These are phyloP conservation scores for Diorhabda carinulata DNA, from an alignment of 1,140 invertebrate species.

Conservation along the genomic window DNA sequence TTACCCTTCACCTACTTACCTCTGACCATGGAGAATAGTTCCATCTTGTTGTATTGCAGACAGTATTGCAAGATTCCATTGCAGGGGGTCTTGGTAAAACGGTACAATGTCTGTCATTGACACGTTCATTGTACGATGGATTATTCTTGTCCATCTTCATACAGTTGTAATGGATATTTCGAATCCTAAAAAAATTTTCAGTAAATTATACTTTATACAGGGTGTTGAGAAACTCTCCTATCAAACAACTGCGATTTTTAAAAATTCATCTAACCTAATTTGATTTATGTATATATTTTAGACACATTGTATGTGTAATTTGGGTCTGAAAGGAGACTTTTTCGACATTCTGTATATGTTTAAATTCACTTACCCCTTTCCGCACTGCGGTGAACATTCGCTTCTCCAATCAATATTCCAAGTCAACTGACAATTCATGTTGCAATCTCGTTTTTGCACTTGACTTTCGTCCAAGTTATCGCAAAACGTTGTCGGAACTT, in stretches of 20 bases:
- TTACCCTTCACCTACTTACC: conserved; percentile 44
- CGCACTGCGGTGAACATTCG: conserved; percentile 41
- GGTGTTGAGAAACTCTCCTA: too few relatives aligned
- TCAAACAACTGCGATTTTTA: too few relatives aligned
- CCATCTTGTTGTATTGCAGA: conserved; percentile 66
- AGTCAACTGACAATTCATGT: conserved; percentile 40
- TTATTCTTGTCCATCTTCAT: conserved; percentile 36
- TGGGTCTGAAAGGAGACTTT: too few relatives aligned
- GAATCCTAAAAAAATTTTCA: conserved; percentile 25
- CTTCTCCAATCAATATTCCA: conserved; percentile 38
- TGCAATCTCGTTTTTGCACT: conserved; percentile 40
- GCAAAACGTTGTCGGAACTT: conserved; percentile 33
- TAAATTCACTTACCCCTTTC: conserved; percentile 36
- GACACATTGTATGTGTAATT: too few relatives aligned
- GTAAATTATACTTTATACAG: too few relatives aligned
- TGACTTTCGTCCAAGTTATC: conserved; percentile 30
- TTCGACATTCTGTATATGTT: too few relatives aligned
- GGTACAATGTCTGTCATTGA: conserved; percentile 48
- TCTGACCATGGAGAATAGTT: conserved; percentile 65
- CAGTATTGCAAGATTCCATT: conserved; percentile 59
- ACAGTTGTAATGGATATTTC: conserved; percentile 37
- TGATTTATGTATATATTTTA: too few relatives aligned
- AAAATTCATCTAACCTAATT: too few relatives aligned
- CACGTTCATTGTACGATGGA: conserved; percentile 40
- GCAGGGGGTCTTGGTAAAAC: conserved; percentile 53